Conservation (phyloP, 2,888 invertebrate species). For the Aspidiotus destructor region DNA sequence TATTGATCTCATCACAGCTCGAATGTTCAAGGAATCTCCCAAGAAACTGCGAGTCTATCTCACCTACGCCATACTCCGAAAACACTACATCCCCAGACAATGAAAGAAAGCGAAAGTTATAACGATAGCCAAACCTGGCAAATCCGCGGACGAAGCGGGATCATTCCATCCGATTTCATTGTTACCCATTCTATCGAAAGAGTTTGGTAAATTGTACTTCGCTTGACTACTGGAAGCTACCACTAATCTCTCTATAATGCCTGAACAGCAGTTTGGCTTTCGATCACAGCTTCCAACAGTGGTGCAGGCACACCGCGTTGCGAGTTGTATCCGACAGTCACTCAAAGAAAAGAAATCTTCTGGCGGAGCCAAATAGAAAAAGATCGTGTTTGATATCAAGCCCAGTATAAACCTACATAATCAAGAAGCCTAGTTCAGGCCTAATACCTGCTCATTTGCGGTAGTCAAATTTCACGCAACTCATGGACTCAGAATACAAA, state of each 20-base stretch:
- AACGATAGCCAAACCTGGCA: background rate
- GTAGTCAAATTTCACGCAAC: no score
- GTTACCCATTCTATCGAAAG: background rate
- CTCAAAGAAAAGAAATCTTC: background rate
- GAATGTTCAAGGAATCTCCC: conserved; percentile 7
- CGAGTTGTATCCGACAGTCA: background rate
- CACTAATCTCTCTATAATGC: background rate
- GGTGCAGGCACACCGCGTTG: conserved; percentile 5
- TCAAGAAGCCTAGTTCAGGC: no score
- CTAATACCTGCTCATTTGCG: no score
- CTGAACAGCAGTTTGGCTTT: conserved; percentile 6
- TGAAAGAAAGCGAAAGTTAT: conserved; percentile 1
- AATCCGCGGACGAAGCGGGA: background rate
- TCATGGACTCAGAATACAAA: no score
- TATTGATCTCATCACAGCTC: background rate
- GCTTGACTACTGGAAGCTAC: background rate
- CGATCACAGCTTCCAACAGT: background rate
- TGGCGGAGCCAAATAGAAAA: no score
- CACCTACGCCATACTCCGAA: conserved; percentile 3
- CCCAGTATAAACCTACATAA: no score
- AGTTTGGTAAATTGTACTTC: background rate
- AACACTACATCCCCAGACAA: background rate
- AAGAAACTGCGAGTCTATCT: background rate
- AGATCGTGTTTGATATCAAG: no score
- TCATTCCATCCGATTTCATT: background rate